A percentile compares a stretch with the other conserved stretches of the same genome.
Conservation (phyloP, 2,797 vertebrate genomes). For the Morelia viridis region DNA sequence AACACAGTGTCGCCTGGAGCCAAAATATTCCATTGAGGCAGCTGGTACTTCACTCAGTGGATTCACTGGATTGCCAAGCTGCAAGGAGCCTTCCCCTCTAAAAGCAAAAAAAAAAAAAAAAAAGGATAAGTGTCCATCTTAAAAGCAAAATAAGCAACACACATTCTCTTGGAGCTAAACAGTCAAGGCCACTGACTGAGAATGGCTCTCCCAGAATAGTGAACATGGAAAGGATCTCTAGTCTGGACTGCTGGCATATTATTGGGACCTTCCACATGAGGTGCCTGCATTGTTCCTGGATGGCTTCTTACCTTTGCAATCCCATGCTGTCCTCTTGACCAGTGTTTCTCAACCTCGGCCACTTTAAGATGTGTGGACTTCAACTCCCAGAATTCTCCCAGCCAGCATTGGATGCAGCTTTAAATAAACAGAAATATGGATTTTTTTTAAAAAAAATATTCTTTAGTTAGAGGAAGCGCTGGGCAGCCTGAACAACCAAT, state of each 20-base stretch:
- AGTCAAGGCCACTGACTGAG: neutral
- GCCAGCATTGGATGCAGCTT: neutral
- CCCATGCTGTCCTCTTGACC: neutral
- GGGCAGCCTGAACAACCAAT: neutral
- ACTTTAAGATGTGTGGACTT: neutral
- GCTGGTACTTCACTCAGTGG: neutral
- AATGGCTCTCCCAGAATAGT: neutral
- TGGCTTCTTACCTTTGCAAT: neutral
- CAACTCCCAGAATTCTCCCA: neutral
- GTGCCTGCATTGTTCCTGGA: neutral
- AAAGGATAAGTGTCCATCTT: neutral
- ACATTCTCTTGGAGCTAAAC: neutral
- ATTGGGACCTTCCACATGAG: neutral
- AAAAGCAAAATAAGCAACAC: neutral
- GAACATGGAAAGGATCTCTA: neutral
- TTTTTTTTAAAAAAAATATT: neutral
- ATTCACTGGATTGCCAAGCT: neutral
- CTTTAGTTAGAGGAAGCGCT: neutral
- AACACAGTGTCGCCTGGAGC: neutral
- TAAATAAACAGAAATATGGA: neutral
- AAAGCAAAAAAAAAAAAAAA: neutral
- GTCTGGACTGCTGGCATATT: neutral
- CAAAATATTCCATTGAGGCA: neutral
- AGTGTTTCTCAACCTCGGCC: neutral
- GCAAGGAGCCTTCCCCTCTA: neutral